Conservation (phyloP, 2,113 vertebrate species). For the Vidua chalybeata region DNA sequence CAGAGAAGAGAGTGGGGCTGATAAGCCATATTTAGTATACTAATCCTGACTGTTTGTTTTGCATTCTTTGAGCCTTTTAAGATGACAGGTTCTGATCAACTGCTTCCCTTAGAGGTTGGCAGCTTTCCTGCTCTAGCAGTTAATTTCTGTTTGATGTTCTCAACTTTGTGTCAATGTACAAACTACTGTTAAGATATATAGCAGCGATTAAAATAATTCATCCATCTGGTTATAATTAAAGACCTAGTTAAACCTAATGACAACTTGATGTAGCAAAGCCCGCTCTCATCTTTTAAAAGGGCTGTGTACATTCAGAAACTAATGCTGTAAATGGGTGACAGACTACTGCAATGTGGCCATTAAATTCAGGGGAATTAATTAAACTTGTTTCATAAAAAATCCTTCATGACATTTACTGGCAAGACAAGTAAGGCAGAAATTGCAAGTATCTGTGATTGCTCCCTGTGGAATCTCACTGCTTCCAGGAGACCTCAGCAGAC, state of each 20-base stretch:
- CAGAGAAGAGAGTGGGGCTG: slow-evolving; percentile 66
- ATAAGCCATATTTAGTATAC: slow-evolving; percentile 76
- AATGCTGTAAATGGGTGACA: slow-evolving; percentile 56
- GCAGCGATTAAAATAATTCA: slow-evolving; percentile 83
- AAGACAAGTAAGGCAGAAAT: slow-evolving; percentile 33
- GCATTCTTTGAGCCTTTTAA: slow-evolving; percentile 80
- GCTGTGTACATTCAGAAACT: slow-evolving; percentile 37
- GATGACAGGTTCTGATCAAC: slow-evolving; percentile 84
- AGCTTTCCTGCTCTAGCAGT: slow-evolving; percentile 76
- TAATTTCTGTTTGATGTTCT: slow-evolving; percentile 83
- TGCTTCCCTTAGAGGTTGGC: slow-evolving; percentile 81
- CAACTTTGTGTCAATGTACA: slow-evolving; percentile 78
- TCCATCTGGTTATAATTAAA: slow-evolving; percentile 85
- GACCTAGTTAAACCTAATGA: slow-evolving; percentile 76
- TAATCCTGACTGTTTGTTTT: slow-evolving; percentile 81
- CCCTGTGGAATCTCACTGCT: not conserved
- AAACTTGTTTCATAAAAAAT: slow-evolving; percentile 53
- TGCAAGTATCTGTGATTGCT: not conserved
- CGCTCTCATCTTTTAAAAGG: slow-evolving; percentile 72
- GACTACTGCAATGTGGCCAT: slow-evolving; percentile 51
- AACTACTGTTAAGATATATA: slow-evolving; percentile 83
- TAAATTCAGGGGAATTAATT: slow-evolving; percentile 67
- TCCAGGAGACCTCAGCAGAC: not conserved
- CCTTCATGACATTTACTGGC: slow-evolving; percentile 53
- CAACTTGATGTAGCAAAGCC: slow-evolving; percentile 76